Base-by-base conservation (phyloP, 2,888 invertebrate genomes). In the Lochmaea capreae region DNA sequence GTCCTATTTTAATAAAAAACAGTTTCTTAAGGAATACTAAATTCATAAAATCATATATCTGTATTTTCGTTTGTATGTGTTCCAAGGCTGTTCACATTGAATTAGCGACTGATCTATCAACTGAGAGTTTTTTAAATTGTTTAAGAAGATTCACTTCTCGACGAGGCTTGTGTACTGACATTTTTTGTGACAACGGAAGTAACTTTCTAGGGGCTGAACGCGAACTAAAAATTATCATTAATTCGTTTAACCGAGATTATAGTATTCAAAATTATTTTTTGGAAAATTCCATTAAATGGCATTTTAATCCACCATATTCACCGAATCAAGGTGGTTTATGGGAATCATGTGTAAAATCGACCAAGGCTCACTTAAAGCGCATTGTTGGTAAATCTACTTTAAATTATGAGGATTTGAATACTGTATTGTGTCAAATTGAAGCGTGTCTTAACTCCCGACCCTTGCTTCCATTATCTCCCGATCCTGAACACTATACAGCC, bases 321-420 rank as follows among this genome's bases (percentile, higher is more conserved):
- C 14, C 46, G 46, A 49, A 49, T 49, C 46, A 49, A 49, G 46
- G 46, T 11, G 46, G 46, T 49, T 49, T 49, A 49, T 49, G 46
- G 46, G 46, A 49, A 49, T 49, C 46, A 49, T 49, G 46, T 49
- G 46, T 49, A 39, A 61, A 57, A 68, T 71, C 52, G 61, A 16
- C 39, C 10, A 62, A 49, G 43, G 2, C 14, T 10, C 43, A 49
- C 26, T n/a, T 49, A 22, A 61, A 69, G 61, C 6, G 59, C 8
- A 46, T 42, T 42, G 16, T 61, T 16, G 4, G 66, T 33, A 52
- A 43, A 66, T 18, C 67, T 73, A 61, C 10, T 4, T n/a, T 39
- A 62, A 62, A 39, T 42, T 42, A 62, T 16, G 62, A 62, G 42
- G n/a, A n/a, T n/a, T 42, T 42, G 9, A 62, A 62, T 42, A 62